Percentiles rank a stretch among this genome's conserved stretches.
phyloP scores from a whole-genome alignment of 2,888 invertebrate genomes.

The Volucella zonaria region DNA sequence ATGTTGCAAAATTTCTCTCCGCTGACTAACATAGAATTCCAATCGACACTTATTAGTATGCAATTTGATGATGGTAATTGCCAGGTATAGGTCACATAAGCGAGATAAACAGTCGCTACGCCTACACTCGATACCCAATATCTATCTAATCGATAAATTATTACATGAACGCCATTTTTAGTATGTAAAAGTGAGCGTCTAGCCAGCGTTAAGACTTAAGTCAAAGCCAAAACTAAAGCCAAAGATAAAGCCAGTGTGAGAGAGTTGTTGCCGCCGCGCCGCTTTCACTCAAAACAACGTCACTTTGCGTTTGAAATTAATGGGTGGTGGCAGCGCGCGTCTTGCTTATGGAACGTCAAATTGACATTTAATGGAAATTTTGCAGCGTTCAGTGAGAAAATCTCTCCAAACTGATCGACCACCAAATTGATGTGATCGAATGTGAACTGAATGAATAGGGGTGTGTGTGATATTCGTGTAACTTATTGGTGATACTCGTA shows the following conservation, averaged over 20 bases:
- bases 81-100: slow-evolving; percentile 52
- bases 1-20: slow-evolving; percentile 47
- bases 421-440: slow-evolving; percentile 5
- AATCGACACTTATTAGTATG: slow-evolving; percentile 54
- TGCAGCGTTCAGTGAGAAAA: slow-evolving; percentile 18
- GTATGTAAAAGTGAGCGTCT: slow-evolving; percentile 22
- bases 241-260: no score
- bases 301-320: slow-evolving; percentile 11
- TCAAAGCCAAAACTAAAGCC: no score
- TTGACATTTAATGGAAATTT: slow-evolving; percentile 57
- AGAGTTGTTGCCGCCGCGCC: not conserved
- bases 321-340: not conserved
- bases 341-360: slow-evolving; percentile 47
- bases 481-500: slow-evolving; percentile 19
- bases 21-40: slow-evolving; percentile 26
- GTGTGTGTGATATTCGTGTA: slow-evolving; percentile 11
- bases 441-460: not conserved
- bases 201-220: no score
- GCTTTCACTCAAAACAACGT: slow-evolving; percentile 62
- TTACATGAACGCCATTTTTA: slow-evolving; percentile 24
- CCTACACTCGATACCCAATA: slow-evolving; percentile 47
- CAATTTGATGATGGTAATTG: slow-evolving; percentile 53
- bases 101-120: slow-evolving; percentile 51
- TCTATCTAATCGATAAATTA: slow-evolving; percentile 62
- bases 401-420: slow-evolving; percentile 17